Evolutionary conservation across 2,888 invertebrate genomes (phyloP).

Genomic region (Drosophila mimetica): DNA sequence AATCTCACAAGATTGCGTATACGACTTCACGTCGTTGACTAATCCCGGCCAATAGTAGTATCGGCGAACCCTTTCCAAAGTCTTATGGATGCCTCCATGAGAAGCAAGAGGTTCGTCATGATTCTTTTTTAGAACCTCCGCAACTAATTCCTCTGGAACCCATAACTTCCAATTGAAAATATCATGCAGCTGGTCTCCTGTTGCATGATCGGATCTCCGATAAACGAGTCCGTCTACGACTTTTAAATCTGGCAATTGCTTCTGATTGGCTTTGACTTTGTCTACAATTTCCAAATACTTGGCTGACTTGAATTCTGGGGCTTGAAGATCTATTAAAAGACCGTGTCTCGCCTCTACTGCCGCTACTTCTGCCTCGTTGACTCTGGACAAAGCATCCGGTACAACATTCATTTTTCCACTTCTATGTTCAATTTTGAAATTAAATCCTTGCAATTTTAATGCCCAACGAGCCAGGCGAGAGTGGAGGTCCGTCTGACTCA

Average conservation of each 20-base stretch:
- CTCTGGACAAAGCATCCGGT: background rate
- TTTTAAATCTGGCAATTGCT: background rate
- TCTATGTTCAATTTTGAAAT: background rate
- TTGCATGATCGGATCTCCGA: background rate
- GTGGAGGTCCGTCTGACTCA: too few relatives aligned
- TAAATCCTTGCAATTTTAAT: background rate
- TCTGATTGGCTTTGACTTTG: background rate
- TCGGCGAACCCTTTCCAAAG: background rate
- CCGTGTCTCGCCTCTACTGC: background rate
- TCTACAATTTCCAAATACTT: background rate
- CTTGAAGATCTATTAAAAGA: background rate
- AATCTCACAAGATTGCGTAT: background rate
- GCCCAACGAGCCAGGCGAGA: too few relatives aligned
- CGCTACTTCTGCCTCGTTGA: background rate
- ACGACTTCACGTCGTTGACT: background rate
- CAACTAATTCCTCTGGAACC: background rate
- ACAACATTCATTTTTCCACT: background rate
- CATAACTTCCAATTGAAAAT: background rate
- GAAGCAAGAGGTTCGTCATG: background rate
- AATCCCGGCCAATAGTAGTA: too few relatives aligned
- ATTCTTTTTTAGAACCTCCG: background rate
- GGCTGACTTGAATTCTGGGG: background rate
- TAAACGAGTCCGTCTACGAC: background rate
- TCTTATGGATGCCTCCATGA: constrained; percentile 2
- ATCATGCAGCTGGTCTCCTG: background rate